A percentile compares a stretch with the other conserved stretches of the same genome.
These are phyloP conservation scores for Amiota mariae DNA, from an alignment of 2,888 invertebrate species.

Conservation along the genomic window DNA sequence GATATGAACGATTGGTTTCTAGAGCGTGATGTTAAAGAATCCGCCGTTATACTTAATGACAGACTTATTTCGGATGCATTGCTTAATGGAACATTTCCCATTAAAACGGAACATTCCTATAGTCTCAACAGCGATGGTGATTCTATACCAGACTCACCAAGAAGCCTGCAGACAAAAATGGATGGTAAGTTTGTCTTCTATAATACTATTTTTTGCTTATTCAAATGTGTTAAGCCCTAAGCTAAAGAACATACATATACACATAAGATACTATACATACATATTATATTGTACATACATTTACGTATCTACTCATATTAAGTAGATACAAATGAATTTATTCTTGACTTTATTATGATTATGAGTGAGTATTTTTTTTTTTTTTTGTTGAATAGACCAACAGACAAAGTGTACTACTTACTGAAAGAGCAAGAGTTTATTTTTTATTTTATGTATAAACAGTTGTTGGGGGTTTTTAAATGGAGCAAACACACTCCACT, in stretches of 20 bases:
- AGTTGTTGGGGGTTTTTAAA: slow-evolving; percentile 9
- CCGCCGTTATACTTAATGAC: slow-evolving; percentile 87
- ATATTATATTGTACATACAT: too few species aligned
- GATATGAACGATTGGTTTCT: slow-evolving; percentile 81
- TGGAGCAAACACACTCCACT: not conserved
- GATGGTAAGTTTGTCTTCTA: slow-evolving; percentile 76
- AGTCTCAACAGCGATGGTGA: slow-evolving; percentile 84
- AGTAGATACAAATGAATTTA: too few species aligned
- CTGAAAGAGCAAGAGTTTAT: too few species aligned
- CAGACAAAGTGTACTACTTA: too few species aligned
- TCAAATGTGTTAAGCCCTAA: too few species aligned
- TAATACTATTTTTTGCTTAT: too few species aligned
- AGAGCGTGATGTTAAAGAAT: slow-evolving; percentile 79
- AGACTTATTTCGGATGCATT: slow-evolving; percentile 82
- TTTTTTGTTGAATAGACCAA: too few species aligned
- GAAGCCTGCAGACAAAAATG: slow-evolving; percentile 80
- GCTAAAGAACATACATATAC: slow-evolving; percentile 38
- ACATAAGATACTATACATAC: slow-evolving; percentile 7
- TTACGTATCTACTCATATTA: too few species aligned
- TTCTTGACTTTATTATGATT: too few species aligned
- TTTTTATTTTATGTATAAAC: not conserved
- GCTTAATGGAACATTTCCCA: slow-evolving; percentile 79
- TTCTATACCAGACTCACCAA: slow-evolving; percentile 81
- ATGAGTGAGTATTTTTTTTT: too few species aligned
- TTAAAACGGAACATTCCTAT: slow-evolving; percentile 95